phyloP scores from a whole-genome alignment of 2,797 vertebrate species.

The Sardinella longiceps region DNA sequence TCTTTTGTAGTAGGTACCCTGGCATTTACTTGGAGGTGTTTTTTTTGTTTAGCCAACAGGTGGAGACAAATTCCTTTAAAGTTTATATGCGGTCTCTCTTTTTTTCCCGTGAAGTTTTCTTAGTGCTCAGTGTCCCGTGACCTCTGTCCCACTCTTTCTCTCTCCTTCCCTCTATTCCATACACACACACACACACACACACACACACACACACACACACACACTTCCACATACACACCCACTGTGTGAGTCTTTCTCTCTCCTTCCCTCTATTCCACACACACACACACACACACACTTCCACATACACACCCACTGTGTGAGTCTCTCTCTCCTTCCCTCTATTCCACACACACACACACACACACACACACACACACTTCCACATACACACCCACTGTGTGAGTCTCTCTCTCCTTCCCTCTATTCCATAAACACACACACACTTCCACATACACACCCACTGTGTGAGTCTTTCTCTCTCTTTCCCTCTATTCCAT shows the following conservation, averaged over 20 bases:
- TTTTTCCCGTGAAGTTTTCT: not conserved
- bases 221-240: conserved; percentile 31
- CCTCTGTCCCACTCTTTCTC: not conserved
- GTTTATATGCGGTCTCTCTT: conserved; percentile 29
- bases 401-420: not conserved
- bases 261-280: not conserved
- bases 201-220: too few species aligned
- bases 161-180: not conserved
- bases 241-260: not conserved
- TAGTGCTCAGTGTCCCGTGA: conserved; percentile 7
- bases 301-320: too few species aligned
- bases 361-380: too few species aligned
- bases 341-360: not conserved
- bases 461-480: not conserved
- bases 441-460: too few species aligned
- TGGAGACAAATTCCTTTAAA: conserved; percentile 66
- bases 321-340: not conserved
- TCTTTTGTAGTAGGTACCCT: not conserved
- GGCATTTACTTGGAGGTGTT: not conserved
- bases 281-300: too few species aligned
- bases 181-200: conserved; percentile 21
- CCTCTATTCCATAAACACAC: not conserved
- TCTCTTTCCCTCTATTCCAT: not conserved
- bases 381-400: not conserved
- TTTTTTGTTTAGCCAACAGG: conserved; percentile 58